Evolutionary conservation across 2,888 invertebrate genomes (phyloP).

Genomic region (Patella caerulea): DNA sequence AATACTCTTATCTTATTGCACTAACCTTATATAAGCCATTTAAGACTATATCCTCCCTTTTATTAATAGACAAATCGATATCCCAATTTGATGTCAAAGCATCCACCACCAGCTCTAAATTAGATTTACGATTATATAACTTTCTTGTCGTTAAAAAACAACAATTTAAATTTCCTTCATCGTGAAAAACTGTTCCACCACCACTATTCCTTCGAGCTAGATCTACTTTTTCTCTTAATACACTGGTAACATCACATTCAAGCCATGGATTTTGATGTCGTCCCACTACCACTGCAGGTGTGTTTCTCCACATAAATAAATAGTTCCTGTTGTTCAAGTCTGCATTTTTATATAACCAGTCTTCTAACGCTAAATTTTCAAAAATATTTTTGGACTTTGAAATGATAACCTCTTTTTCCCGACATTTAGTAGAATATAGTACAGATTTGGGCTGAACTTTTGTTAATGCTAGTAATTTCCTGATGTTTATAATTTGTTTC

Average conservation of each 20-base stretch:
- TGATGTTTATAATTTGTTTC: too few species aligned
- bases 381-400: constrained; percentile 92
- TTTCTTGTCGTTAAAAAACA: constrained; percentile 90
- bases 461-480: too few species aligned
- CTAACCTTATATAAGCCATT: constrained; percentile 75
- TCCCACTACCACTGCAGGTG: constrained; percentile 95
- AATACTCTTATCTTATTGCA: too few species aligned
- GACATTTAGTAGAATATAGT: not conserved
- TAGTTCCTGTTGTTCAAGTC: constrained; percentile 85
- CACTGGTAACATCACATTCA: constrained; percentile 85
- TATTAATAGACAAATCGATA: constrained; percentile 82
- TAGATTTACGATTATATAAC: constrained; percentile 87
- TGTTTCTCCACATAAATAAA: constrained; percentile 92
- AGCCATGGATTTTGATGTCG: constrained; percentile 97
- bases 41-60: constrained; percentile 89
- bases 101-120: constrained; percentile 88
- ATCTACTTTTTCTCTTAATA: constrained; percentile 79
- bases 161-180: constrained; percentile 80
- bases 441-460: not conserved
- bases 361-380: constrained; percentile 94
- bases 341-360: constrained; percentile 93
- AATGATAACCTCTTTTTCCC: constrained; percentile 69
- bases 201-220: constrained; percentile 94
- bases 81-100: constrained; percentile 88
- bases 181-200: constrained; percentile 96